Percentiles rank a stretch among this genome's conserved stretches.
Conservation (phyloP, 1,140 invertebrate genomes). For the Bombyx mori region ASM3026992v2 NC_085118.1:3226501-3227000, state of each 20-base stretch:
- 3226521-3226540: conserved; percentile 27
- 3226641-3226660: conserved; percentile 41
- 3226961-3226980: too few species aligned
- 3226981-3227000: too few species aligned
- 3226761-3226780: conserved; percentile 51
- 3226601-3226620: conserved; percentile 42
- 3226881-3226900: too few species aligned
- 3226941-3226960: too few species aligned
- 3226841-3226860: too few species aligned
- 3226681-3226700: conserved; percentile 74
- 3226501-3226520: conserved; percentile 15
- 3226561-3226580: conserved; percentile 37
- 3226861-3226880: too few species aligned
- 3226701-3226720: conserved; percentile 75
- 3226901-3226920: too few species aligned
- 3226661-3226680: conserved; percentile 77
- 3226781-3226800: conserved; percentile 7
- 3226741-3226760: conserved; percentile 75
- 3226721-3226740: conserved; percentile 80
- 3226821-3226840: too few species aligned
- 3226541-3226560: conserved; percentile 19
- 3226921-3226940: too few species aligned
- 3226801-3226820: too few species aligned
- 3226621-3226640: conserved; percentile 39
- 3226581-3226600: conserved; percentile 37